These are phyloP conservation scores for Elgaria multicarinata DNA, from an alignment of 2,113 vertebrate genomes.

Conservation along the genomic window DNA sequence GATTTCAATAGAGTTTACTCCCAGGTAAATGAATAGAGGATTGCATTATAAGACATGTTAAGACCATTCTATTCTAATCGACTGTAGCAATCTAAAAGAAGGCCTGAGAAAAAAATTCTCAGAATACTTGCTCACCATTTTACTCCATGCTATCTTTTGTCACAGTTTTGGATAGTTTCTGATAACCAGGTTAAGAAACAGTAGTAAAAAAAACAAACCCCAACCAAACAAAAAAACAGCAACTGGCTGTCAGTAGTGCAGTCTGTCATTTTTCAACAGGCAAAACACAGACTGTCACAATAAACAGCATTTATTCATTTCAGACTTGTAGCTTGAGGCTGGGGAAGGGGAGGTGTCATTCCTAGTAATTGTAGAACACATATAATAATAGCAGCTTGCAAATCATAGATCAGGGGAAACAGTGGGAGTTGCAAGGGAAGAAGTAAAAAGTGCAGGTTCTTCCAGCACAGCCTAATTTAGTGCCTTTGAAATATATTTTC, in stretches of 20 bases:
- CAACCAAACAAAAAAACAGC: background rate
- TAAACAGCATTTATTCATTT: conserved; percentile 81
- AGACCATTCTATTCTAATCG: background rate
- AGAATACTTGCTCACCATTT: conserved; percentile 55
- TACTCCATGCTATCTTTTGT: conserved; percentile 64
- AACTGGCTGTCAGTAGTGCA: conserved; percentile 69
- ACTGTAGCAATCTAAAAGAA: conserved; percentile 24
- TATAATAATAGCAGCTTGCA: conserved; percentile 81
- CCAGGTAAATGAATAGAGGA: too few relatives aligned
- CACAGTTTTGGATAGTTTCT: conserved; percentile 58
- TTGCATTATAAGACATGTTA: too few relatives aligned
- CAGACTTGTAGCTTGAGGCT: conserved; percentile 77
- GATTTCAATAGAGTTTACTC: too few relatives aligned
- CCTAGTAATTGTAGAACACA: conserved; percentile 78
- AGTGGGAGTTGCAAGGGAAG: conserved; percentile 75
- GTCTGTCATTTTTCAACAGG: conserved; percentile 79
- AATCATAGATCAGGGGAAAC: conserved; percentile 81
- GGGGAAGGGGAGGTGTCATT: conserved; percentile 77
- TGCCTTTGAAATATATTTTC: conserved; percentile 58
- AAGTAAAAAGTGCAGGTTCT: conserved; percentile 75
- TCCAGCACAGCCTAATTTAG: conserved; percentile 75
- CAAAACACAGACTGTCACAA: conserved; percentile 82
- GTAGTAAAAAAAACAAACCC: conserved; percentile 47
- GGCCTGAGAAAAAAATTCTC: conserved; percentile 61
- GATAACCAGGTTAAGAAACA: conserved; percentile 52